Evolutionary conservation across 1,140 invertebrate species (phyloP).

Genomic region (Drosophila nigromelanica): DNA sequence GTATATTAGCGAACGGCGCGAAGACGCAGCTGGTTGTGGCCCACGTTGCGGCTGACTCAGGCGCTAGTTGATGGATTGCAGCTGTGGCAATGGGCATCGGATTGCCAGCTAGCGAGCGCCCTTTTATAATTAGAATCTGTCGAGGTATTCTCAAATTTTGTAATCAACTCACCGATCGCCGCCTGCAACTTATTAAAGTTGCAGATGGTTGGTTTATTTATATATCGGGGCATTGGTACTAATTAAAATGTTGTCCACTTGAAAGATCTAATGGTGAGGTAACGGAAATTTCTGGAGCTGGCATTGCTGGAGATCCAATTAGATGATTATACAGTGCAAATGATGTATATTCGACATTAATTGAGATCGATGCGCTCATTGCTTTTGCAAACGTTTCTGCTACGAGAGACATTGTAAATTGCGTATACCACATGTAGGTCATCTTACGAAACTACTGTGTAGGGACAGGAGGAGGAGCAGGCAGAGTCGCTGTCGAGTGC

Average conservation of each 20-base stretch:
- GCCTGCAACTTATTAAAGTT: constrained; percentile 56
- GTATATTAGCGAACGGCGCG: constrained; percentile 31
- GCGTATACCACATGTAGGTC: constrained; percentile 58
- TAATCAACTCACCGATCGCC: constrained; percentile 38
- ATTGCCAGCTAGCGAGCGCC: constrained; percentile 26
- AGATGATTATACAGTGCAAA: constrained; percentile 24
- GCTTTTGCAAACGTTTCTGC: constrained; percentile 1
- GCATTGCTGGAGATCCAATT: constrained; percentile 61
- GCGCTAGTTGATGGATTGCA: constrained; percentile 72
- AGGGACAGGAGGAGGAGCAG: neutral
- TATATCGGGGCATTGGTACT: constrained; percentile 41
- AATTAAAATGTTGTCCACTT: constrained; percentile 70
- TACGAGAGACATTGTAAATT: constrained; percentile 24
- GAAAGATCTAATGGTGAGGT: constrained; percentile 36
- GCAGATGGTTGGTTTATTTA: constrained; percentile 49
- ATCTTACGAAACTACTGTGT: neutral
- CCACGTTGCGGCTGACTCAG: constrained; percentile 24
- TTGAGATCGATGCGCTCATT: constrained; percentile 25
- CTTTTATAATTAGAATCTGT: constrained; percentile 72
- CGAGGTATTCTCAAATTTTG: constrained; percentile 48
- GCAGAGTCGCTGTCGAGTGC: neutral
- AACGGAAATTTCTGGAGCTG: constrained; percentile 4
- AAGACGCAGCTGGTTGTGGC: constrained; percentile 17
- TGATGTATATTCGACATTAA: constrained; percentile 23
- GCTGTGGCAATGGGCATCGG: constrained; percentile 46